A percentile compares a stretch with the other conserved stretches of the same genome.
Conservation (phyloP, 2,888 invertebrate species). For the Timema cristinae region DNA sequence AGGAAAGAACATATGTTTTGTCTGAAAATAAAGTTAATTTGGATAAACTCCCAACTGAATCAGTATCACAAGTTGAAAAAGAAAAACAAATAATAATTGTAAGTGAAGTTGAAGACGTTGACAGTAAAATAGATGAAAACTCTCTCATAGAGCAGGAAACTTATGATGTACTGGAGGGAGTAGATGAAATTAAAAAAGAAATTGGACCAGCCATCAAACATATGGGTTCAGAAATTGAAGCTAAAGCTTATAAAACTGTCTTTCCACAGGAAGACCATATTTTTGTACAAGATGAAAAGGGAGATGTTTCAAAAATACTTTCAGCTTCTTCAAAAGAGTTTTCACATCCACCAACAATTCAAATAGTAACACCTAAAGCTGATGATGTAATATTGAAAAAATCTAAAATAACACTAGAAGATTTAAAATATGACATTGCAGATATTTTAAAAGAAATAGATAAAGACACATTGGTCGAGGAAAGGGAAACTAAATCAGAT, state of each 20-base stretch:
- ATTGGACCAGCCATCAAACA: not conserved
- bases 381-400: slow-evolving; percentile 8
- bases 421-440: slow-evolving; percentile 30
- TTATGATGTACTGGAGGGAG: not conserved
- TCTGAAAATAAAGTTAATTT: too few species aligned
- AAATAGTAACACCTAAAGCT: not conserved
- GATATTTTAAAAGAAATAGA: slow-evolving; percentile 22
- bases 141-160: not conserved
- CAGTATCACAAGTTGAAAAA: not conserved
- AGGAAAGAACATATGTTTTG: too few species aligned
- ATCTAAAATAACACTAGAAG: slow-evolving; percentile 28
- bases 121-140: not conserved
- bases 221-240: not conserved
- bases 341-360: not conserved
- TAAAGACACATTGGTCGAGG: not conserved
- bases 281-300: too few species aligned
- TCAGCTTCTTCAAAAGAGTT: too few species aligned
- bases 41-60: not conserved
- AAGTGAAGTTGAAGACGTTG: not conserved
- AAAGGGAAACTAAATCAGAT: slow-evolving; percentile 25
- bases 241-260: not conserved
- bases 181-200: not conserved
- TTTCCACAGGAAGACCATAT: too few species aligned
- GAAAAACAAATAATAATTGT: slow-evolving; percentile 4
- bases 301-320: too few species aligned